These are phyloP conservation scores for Ophioderma brevispina DNA, from an alignment of 35 echinoderm and acorn worm species.

Conservation along the genomic window DNA sequence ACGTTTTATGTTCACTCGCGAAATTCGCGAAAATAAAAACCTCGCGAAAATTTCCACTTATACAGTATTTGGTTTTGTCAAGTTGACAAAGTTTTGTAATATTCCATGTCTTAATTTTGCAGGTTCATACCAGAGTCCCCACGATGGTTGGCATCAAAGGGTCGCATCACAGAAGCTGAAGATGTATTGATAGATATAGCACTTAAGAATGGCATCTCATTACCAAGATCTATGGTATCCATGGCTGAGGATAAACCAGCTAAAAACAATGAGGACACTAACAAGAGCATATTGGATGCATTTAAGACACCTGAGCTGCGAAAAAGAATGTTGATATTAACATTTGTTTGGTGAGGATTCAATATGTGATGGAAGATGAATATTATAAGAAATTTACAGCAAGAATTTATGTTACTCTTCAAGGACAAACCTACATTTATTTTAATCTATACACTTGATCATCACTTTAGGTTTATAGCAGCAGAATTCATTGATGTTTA, in stretches of 20 bases:
- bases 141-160: slow-evolving; percentile 76
- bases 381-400: no score
- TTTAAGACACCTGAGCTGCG: slow-evolving; percentile 70
- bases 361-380: no score
- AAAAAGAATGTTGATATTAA: slow-evolving; percentile 65
- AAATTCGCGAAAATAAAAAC: no score
- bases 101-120: background rate
- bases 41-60: no score
- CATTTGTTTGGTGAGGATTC: slow-evolving; percentile 50
- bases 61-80: no score
- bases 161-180: slow-evolving; percentile 79
- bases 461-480: no score
- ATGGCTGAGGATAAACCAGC: slow-evolving; percentile 1
- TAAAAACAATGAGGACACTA: background rate
- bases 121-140: slow-evolving; percentile 96
- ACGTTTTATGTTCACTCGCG: no score
- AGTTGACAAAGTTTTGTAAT: no score
- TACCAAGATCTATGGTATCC: slow-evolving; percentile 20
- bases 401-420: no score
- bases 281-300: slow-evolving; percentile 50
- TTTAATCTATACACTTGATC: no score
- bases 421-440: no score
- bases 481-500: no score
- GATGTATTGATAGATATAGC: slow-evolving; percentile 60
- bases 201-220: slow-evolving; percentile 41